phyloP scores from a whole-genome alignment of 1,140 invertebrate species.

The Pseudomyrmex pallidus region DNA sequence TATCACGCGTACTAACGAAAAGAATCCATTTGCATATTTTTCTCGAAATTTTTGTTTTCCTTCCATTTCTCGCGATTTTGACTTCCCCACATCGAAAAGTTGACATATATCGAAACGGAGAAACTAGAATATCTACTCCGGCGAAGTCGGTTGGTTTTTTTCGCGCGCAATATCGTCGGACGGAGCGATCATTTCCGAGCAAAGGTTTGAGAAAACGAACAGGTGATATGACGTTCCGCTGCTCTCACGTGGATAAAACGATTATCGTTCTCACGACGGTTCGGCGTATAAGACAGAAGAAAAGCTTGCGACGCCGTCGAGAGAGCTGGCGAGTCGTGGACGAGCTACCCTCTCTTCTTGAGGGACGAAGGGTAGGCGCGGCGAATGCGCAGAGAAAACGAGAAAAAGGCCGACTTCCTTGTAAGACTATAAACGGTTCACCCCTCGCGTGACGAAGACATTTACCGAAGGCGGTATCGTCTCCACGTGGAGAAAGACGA shows the following conservation, averaged over 20 bases:
- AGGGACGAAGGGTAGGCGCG: conserved; percentile 15
- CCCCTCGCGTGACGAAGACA: conserved; percentile 68
- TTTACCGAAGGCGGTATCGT: conserved; percentile 60
- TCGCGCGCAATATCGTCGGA: conserved; percentile 1
- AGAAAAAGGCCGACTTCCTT: conserved; percentile 55
- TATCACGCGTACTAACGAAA: not conserved
- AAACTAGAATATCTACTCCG: conserved; percentile 3
- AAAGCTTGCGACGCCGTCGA: conserved; percentile 55
- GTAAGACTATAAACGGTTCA: conserved; percentile 63
- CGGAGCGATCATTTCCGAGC: conserved; percentile 31
- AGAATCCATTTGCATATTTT: not conserved
- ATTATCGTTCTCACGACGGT: conserved; percentile 59
- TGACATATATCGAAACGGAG: not conserved
- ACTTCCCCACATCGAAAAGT: not conserved
- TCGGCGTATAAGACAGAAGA: conserved; percentile 46
- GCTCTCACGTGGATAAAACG: conserved; percentile 48
- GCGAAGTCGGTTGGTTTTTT: conserved; percentile 4
- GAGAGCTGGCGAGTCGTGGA: conserved; percentile 3
- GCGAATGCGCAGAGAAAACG: not conserved
- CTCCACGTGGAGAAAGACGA: conserved; percentile 57
- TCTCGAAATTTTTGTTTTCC: conserved; percentile 54
- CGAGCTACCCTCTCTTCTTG: conserved; percentile 38
- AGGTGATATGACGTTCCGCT: conserved; percentile 50
- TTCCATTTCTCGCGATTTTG: conserved; percentile 27
- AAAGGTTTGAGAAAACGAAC: conserved; percentile 58